Evolutionary conservation across 2,888 invertebrate species (phyloP).

Genomic region (Meteorus cinctellus): DNA sequence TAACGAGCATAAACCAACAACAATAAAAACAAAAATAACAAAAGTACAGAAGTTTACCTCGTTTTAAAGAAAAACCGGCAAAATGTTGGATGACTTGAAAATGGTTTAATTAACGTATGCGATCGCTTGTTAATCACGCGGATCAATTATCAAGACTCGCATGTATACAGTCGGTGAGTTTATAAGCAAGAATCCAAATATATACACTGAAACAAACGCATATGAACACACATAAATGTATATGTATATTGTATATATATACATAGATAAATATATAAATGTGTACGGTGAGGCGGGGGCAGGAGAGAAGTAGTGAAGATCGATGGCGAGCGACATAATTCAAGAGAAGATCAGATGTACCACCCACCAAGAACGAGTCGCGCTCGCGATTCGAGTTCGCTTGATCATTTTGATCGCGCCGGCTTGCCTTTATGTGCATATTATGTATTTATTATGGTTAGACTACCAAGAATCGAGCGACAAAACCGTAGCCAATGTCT

Average conservation of each 20-base stretch:
- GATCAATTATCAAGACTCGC: constrained; percentile 36
- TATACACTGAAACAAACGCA: neutral
- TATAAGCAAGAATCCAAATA: constrained; percentile 20
- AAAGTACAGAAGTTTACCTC: neutral
- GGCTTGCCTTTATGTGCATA: constrained; percentile 72
- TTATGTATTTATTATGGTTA: constrained; percentile 73
- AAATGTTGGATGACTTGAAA: constrained; percentile 37
- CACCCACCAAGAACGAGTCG: constrained; percentile 62
- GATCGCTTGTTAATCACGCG: constrained; percentile 41
- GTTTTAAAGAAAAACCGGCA: constrained; percentile 11
- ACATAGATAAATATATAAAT: neutral
- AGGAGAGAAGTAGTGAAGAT: neutral
- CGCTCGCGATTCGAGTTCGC: constrained; percentile 59
- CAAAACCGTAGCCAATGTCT: constrained; percentile 65
- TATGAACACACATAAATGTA: neutral
- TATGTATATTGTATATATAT: no score
- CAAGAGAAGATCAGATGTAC: constrained; percentile 50
- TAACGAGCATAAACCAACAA: neutral
- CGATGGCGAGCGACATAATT: constrained; percentile 48
- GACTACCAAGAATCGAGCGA: constrained; percentile 69
- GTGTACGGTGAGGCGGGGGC: neutral
- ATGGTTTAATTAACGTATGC: constrained; percentile 46
- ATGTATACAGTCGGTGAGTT: neutral
- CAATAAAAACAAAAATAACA: neutral
- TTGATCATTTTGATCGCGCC: constrained; percentile 72